Evolutionary conservation across 2,888 invertebrate species (phyloP).

Genomic region (Acleris cristana): DNA sequence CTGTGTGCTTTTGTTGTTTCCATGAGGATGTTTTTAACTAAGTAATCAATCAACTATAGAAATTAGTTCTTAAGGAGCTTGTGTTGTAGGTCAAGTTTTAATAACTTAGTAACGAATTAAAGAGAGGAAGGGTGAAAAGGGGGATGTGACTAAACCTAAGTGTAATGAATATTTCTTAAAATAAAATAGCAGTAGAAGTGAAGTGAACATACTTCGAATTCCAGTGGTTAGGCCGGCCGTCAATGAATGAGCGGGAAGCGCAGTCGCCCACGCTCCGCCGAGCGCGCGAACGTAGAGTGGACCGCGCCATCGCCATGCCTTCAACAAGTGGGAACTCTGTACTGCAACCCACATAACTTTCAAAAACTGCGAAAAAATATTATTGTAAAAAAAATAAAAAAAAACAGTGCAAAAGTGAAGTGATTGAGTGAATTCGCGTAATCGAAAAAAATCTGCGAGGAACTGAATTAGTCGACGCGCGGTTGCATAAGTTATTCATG

Average conservation of each 20-base stretch:
- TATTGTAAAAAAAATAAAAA: constrained; percentile 9
- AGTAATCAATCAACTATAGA: no score
- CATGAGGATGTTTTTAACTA: no score
- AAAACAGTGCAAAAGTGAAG: constrained; percentile 45
- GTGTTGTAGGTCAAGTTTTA: no score
- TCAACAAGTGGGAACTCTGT: constrained; percentile 69
- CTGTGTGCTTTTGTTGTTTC: no score
- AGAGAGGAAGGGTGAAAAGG: no score
- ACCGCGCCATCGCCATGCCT: constrained; percentile 49
- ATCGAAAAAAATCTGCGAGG: constrained; percentile 41
- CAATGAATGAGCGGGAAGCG: constrained; percentile 77
- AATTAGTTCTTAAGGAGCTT: no score
- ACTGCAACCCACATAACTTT: constrained; percentile 45
- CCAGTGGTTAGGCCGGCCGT: constrained; percentile 55
- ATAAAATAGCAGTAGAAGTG: no score
- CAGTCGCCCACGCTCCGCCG: constrained; percentile 78
- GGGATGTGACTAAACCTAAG: no score
- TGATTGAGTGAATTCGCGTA: constrained; percentile 40
- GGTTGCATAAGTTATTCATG: constrained; percentile 48
- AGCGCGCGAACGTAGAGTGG: constrained; percentile 76
- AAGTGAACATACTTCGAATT: constrained; percentile 59
- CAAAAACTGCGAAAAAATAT: constrained; percentile 34
- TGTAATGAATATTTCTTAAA: no score
- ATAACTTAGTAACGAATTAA: no score
- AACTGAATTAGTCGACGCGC: constrained; percentile 42